These are phyloP conservation scores for Dromius quadrimaculatus DNA, from an alignment of 2,888 invertebrate genomes.

Conservation along the genomic window DNA sequence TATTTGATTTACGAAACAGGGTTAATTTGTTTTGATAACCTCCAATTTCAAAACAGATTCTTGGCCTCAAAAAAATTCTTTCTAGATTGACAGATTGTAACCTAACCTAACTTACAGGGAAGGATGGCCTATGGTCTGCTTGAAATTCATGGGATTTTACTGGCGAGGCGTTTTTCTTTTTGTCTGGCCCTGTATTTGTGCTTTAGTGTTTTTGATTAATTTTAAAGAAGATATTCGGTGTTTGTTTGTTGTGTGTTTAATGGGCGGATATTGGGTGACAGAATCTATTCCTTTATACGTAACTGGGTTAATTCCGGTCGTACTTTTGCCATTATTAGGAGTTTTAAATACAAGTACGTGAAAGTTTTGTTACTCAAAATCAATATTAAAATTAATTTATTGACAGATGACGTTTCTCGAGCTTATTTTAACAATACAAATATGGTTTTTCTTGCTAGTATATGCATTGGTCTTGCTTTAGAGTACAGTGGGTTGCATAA, in stretches of 20 bases:
- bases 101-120: no score
- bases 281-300: slow-evolving; percentile 69
- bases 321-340: slow-evolving; percentile 68
- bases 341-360: slow-evolving; percentile 61
- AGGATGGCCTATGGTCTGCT: not conserved
- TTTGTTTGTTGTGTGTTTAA: slow-evolving; percentile 66
- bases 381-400: not conserved
- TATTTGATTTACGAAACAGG: no score
- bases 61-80: no score
- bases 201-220: slow-evolving; percentile 3
- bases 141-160: slow-evolving; percentile 27
- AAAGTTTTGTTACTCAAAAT: no score
- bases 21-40: no score
- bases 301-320: slow-evolving; percentile 68
- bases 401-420: not conserved
- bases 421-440: slow-evolving; percentile 30
- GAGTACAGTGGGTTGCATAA: slow-evolving; percentile 23
- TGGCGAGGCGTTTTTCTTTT: slow-evolving; percentile 36
- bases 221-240: slow-evolving; percentile 59
- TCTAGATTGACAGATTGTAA: no score
- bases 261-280: slow-evolving; percentile 71
- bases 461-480: slow-evolving; percentile 16
- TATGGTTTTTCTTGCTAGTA: slow-evolving; percentile 18
- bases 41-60: no score
- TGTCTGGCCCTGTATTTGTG: slow-evolving; percentile 33